phyloP scores from a whole-genome alignment of 2,113 vertebrate species.

The Silurus meridionalis region DNA sequence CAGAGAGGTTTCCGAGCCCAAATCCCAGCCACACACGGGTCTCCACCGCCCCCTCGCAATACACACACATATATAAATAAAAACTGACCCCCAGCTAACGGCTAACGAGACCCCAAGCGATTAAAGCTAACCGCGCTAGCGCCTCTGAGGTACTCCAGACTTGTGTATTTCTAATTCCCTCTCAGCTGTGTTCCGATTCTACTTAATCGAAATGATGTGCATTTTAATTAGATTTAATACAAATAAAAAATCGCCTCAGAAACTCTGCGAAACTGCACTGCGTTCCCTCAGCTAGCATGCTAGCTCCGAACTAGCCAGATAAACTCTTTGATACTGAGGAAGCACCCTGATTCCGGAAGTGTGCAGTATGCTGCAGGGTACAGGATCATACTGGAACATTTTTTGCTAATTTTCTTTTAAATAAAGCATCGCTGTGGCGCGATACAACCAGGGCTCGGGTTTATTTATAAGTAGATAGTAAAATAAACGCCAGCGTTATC shows the following conservation, averaged over 20 bases:
- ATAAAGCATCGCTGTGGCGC: constrained; percentile 6
- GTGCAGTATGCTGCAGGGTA: constrained; percentile 48
- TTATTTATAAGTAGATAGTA: constrained; percentile 64
- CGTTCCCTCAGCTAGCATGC: constrained; percentile 50
- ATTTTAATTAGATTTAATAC: not conserved
- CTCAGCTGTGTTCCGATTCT: not conserved
- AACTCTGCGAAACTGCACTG: constrained; percentile 24
- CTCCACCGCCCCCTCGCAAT: constrained; percentile 52
- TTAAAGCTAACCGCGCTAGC: not conserved
- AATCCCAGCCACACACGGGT: no score
- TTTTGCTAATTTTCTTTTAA: constrained; percentile 1
- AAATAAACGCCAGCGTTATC: constrained; percentile 80
- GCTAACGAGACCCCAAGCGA: constrained; percentile 2
- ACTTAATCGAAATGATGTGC: not conserved
- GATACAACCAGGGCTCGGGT: constrained; percentile 41
- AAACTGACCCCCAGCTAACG: not conserved
- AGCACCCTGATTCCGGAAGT: constrained; percentile 72
- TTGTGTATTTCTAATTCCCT: not conserved
- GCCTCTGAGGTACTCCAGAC: not conserved
- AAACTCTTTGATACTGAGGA: constrained; percentile 77
- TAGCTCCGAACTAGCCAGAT: constrained; percentile 64
- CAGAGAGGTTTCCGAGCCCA: no score
- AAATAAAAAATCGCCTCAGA: no score
- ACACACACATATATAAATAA: constrained; percentile 16
- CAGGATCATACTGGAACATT: constrained; percentile 27